Conservation (phyloP, 1,140 invertebrate species). For the Cotesia glomerata region DNA sequence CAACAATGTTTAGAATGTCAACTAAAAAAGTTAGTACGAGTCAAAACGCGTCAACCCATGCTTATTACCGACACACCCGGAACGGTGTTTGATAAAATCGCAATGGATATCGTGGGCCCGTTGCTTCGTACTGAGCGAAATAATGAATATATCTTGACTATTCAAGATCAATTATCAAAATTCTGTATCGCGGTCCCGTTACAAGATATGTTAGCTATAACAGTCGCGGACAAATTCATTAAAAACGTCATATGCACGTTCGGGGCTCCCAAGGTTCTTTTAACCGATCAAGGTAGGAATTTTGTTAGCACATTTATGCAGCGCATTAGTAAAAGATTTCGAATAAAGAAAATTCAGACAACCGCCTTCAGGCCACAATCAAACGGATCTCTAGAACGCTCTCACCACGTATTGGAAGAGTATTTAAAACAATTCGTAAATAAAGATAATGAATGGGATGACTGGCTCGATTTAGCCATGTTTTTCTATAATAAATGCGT, state of each 20-base stretch:
- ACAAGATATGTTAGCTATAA: not conserved
- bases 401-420: not conserved
- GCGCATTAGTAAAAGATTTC: no score
- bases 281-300: slow-evolving; percentile 21
- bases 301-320: slow-evolving; percentile 11
- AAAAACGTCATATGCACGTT: not conserved
- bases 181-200: not conserved
- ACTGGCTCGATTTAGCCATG: no score
- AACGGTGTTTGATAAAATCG: not conserved
- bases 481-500: slow-evolving; percentile 1
- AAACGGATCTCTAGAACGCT: no score
- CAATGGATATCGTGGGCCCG: not conserved
- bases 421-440: slow-evolving; percentile 27
- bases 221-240: not conserved
- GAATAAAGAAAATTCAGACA: no score
- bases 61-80: not conserved
- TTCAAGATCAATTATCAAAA: slow-evolving; percentile 8
- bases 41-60: not conserved
- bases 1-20: not conserved
- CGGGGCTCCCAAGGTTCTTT: not conserved
- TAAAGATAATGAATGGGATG: no score
- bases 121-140: not conserved
- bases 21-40: not conserved
- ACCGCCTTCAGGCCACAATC: no score
- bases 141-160: not conserved